These are phyloP conservation scores for Rotaria sp. DNA, from an alignment of 2,888 invertebrate genomes.

Conservation along the genomic window DNA sequence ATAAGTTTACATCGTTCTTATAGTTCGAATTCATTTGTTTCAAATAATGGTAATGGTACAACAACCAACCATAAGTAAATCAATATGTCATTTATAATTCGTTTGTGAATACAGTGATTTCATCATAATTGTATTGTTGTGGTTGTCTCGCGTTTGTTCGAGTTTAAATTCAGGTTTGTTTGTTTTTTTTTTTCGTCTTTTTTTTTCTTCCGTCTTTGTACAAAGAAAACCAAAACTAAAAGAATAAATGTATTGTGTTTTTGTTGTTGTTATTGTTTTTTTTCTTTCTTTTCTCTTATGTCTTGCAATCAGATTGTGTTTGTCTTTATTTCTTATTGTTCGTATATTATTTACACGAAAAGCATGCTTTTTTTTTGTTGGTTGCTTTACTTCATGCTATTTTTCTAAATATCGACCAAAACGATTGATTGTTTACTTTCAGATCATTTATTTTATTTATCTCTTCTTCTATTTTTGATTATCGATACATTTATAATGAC, in stretches of 20 bases:
- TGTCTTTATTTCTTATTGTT: not conserved
- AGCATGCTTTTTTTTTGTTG: not conserved
- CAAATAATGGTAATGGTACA: not conserved
- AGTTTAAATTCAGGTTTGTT: not conserved
- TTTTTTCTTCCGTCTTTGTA: not conserved
- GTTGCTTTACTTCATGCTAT: not conserved
- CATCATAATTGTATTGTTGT: not conserved
- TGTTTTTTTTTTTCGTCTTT: not conserved
- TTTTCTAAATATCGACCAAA: slow-evolving; percentile 8
- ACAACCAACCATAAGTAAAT: not conserved
- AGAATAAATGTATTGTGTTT: no score
- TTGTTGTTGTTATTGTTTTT: not conserved
- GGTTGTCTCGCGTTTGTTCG: not conserved
- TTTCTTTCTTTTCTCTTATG: not conserved
- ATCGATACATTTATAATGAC: not conserved
- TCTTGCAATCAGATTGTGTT: slow-evolving; percentile 7
- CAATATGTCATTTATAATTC: not conserved
- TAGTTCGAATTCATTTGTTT: not conserved
- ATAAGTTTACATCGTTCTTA: not conserved
- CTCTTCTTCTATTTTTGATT: not conserved
- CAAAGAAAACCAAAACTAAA: not conserved
- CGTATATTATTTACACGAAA: not conserved
- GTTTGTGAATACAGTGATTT: slow-evolving; percentile 30
- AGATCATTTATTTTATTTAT: not conserved
- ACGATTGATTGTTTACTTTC: not conserved